phyloP scores from a whole-genome alignment of 2,888 invertebrate species.

The Philhelius pedissequus region DNA sequence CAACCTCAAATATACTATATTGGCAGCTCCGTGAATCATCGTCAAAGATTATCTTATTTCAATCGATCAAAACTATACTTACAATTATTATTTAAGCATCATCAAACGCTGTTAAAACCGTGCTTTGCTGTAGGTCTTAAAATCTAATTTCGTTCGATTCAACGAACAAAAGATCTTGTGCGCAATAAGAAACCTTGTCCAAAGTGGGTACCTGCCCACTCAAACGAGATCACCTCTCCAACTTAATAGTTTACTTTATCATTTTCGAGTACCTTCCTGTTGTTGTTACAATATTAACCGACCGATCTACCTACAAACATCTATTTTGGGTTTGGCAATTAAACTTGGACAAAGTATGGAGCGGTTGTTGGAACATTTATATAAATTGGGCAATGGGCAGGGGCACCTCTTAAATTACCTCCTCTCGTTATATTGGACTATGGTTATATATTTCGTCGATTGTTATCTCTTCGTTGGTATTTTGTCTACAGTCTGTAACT shows the following conservation, averaged over 20 bases:
- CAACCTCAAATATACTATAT: not conserved
- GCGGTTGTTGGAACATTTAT: not conserved
- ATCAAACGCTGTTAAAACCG: conserved; percentile 16
- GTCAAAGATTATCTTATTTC: not conserved
- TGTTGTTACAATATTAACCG: not conserved
- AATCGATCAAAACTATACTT: not conserved
- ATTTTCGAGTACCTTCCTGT: conserved; percentile 18
- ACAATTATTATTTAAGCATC: conserved; percentile 10
- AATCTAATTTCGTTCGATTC: conserved; percentile 49
- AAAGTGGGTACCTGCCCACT: conserved; percentile 34
- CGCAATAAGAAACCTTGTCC: conserved; percentile 40
- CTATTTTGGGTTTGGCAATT: not conserved
- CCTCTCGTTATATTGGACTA: not conserved
- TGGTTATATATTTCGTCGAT: not conserved
- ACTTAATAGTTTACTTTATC: conserved; percentile 40
- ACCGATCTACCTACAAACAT: not conserved
- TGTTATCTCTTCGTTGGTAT: conserved; percentile 1
- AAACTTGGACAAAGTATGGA: not conserved
- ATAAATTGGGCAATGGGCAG: not conserved
- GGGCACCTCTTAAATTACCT: conserved; percentile 5
- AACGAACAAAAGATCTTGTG: conserved; percentile 42
- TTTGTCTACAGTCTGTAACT: not conserved
- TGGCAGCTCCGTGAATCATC: not conserved
- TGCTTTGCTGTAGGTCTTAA: conserved; percentile 17
- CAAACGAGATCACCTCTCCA: conserved; percentile 46